phyloP scores from a whole-genome alignment of 2,888 invertebrate genomes.

The Plagodis pulveraria region DNA sequence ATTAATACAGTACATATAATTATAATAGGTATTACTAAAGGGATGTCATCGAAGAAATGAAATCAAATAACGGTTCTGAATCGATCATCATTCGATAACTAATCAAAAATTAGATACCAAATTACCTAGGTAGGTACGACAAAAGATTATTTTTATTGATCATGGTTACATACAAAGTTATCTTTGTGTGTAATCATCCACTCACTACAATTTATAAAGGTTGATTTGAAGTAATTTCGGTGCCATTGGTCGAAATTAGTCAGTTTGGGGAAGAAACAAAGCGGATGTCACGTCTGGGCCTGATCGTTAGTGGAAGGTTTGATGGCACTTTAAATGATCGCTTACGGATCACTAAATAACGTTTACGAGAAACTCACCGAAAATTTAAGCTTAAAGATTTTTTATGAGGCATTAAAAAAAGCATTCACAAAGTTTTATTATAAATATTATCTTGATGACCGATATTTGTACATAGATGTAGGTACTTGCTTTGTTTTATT shows the following conservation, averaged over 20 bases:
- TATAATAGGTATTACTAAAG: neutral
- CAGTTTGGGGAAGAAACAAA: conserved; percentile 33
- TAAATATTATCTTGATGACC: conserved; percentile 6
- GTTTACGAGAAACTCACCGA: conserved; percentile 30
- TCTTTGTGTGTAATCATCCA: conserved; percentile 40
- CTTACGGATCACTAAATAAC: conserved; percentile 43
- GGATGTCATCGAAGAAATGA: conserved; percentile 17
- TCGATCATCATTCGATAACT: conserved; percentile 31
- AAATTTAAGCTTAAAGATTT: neutral
- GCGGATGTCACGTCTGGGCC: conserved; percentile 55
- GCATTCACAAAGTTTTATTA: too few species aligned
- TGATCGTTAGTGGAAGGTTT: conserved; percentile 47
- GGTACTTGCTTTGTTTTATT: too few species aligned
- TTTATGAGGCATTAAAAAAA: too few species aligned
- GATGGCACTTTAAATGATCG: conserved; percentile 54
- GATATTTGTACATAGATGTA: too few species aligned
- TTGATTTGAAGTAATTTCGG: conserved; percentile 40
- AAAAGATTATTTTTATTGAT: conserved; percentile 35
- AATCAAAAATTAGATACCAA: conserved; percentile 36
- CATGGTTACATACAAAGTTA: conserved; percentile 31
- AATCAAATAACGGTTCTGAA: conserved; percentile 29
- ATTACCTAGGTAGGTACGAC: conserved; percentile 25
- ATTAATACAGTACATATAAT: too few species aligned
- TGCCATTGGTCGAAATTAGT: conserved; percentile 39
- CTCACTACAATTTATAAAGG: conserved; percentile 43